Conservation (phyloP, 2,888 invertebrate genomes). For the Dasypolia templi region DNA sequence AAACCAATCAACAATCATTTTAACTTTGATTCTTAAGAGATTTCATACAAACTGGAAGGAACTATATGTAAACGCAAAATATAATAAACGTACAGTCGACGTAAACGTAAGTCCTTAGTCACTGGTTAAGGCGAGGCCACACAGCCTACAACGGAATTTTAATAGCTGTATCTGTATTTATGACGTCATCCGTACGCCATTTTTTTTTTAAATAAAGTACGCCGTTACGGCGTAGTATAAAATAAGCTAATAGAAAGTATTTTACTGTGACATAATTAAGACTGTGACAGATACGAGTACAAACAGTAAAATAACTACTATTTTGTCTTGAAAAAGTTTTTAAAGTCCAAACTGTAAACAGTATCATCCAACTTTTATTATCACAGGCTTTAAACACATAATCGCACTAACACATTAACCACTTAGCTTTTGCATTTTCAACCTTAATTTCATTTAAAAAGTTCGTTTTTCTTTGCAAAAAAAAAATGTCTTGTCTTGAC, state of each 20-base stretch:
- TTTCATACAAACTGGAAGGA: conserved; percentile 40
- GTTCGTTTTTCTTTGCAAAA: conserved; percentile 2
- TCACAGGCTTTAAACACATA: conserved; percentile 51
- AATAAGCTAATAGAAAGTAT: background rate
- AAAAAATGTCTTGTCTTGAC: background rate
- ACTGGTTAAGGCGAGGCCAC: conserved; percentile 16
- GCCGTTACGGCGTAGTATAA: background rate
- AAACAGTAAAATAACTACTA: conserved; percentile 19
- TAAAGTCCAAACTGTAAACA: conserved; percentile 12
- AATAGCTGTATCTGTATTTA: background rate
- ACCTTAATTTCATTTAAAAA: conserved; percentile 2
- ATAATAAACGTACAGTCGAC: conserved; percentile 7
- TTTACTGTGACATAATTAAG: too few species aligned
- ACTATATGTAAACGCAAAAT: conserved; percentile 27
- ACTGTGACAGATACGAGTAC: background rate
- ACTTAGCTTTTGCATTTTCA: background rate
- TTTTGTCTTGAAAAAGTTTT: conserved; percentile 1
- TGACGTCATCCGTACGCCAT: background rate
- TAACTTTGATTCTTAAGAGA: conserved; percentile 8
- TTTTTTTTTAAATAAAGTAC: background rate
- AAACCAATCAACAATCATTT: conserved; percentile 2
- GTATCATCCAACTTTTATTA: conserved; percentile 18
- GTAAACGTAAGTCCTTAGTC: conserved; percentile 21
- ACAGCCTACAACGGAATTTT: background rate
- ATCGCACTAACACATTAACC: conserved; percentile 24